Conservation (phyloP, 2,888 invertebrate genomes). For the Platycnemis pennipes region DNA sequence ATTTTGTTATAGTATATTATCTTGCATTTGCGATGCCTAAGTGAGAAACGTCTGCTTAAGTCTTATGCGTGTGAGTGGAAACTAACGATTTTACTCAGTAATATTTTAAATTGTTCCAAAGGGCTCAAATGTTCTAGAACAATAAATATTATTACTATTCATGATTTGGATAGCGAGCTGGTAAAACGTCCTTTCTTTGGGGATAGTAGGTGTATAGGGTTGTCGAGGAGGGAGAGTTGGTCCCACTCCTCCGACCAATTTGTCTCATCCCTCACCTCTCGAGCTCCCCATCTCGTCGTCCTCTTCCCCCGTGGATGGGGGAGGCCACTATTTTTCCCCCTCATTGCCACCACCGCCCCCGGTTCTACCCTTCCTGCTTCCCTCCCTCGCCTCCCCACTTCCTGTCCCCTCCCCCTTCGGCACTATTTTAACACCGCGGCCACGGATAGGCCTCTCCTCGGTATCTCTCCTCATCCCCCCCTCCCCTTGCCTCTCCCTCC, state of each 20-base stretch:
- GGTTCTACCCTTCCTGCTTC: not conserved
- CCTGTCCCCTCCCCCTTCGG: constrained; percentile 3
- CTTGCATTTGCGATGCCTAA: too few relatives aligned
- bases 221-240: not conserved
- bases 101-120: too few relatives aligned
- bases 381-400: not conserved
- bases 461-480: not conserved
- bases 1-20: too few relatives aligned
- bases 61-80: too few relatives aligned
- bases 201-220: not conserved
- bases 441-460: not conserved
- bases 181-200: not conserved
- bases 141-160: too few relatives aligned
- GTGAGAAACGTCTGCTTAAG: too few relatives aligned
- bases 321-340: constrained; percentile 25
- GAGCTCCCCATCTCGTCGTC: not conserved
- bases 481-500: not conserved
- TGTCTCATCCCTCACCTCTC: not conserved
- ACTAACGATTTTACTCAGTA: too few relatives aligned
- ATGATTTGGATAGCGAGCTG: not conserved
- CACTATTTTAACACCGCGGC: constrained; percentile 12
- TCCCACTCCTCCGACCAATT: not conserved
- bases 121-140: too few relatives aligned
- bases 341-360: not conserved
- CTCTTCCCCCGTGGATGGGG: not conserved